Conservation (phyloP, 2,113 vertebrate genomes). For the Motacilla alba region DNA sequence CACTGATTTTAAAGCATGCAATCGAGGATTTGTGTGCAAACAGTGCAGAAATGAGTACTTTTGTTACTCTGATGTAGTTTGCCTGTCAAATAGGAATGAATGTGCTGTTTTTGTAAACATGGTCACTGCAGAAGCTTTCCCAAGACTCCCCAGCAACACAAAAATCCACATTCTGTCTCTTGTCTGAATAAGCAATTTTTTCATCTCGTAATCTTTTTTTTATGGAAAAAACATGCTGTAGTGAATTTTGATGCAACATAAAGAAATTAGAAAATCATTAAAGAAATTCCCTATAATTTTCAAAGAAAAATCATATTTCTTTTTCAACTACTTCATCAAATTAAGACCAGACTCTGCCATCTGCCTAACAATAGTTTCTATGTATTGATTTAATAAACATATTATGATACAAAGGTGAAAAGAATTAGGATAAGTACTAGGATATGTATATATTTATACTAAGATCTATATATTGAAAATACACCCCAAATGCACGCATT, state of each 20-base stretch:
- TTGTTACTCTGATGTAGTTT: not conserved
- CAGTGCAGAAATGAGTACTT: not conserved
- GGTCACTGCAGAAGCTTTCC: not conserved
- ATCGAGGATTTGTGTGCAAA: slow-evolving; percentile 11
- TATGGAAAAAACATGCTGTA: not conserved
- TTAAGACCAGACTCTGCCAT: not conserved
- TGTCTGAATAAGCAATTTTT: not conserved
- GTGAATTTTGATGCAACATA: not conserved
- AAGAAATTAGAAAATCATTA: not conserved
- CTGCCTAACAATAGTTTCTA: not conserved
- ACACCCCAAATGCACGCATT: not conserved
- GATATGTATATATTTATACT: not conserved
- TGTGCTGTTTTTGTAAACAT: not conserved
- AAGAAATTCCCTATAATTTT: not conserved
- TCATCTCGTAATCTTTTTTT: not conserved
- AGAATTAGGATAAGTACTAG: not conserved
- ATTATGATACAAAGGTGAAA: not conserved
- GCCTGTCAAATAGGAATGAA: not conserved
- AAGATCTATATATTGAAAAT: not conserved
- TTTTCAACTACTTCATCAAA: not conserved
- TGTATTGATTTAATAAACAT: not conserved
- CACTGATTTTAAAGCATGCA: slow-evolving; percentile 4
- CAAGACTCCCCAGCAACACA: not conserved
- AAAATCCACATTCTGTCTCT: not conserved
- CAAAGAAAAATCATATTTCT: not conserved